Evolutionary conservation across 2,888 invertebrate species (phyloP), one percentile per base, ranked within the genome.

Genomic region (Tachina lurida): DNA sequence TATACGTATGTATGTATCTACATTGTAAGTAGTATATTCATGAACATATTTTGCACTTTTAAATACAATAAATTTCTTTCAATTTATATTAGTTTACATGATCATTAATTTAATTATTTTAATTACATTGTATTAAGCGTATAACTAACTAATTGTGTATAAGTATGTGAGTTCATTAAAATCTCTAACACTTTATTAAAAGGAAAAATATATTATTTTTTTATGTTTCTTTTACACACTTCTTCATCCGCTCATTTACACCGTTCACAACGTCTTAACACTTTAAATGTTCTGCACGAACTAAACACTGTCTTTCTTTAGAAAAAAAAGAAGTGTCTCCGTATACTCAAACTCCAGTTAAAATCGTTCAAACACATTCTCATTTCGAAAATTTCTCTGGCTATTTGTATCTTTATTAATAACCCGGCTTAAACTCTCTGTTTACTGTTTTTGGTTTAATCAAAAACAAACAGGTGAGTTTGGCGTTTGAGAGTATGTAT

Each of bases 201-300:
- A 15, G 43, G 41, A 63, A 73, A 56, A 62, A 39, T 5, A 17
- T 19, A 10, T 52, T 54, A 31, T 54, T 47, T 78, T 70, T 54
- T 17, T 74, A 54, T 17, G 15, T 19, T 81, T 76, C 70, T 71
- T 63, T 60, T 39, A 60, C 63, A 58, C 45, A 31, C 22, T n/a
- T 74, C 62, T 47, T 43, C 17, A 9, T 58, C 43, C 2, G 0
- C 54, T 13, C 12, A 41, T 41, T 47, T 58, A 10, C 52, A 31
- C 43, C 70, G 74, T 54, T 84, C 43, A 41, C 31, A 58, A 79
- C 76, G 70, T 84, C 86, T 63, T n/a, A n/a, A 47, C 77, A 74
- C 84, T 81, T 67, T 56, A 41, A 71, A 81, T 52, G 80, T 86
- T 86, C 86, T 77, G 80, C 62, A 52, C 73, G 73, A 84, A 86